Evolutionary conservation across 53 echinoderm and acorn worm species (phyloP), one percentile per base, ranked within the genome.

Genomic region (Stichopus horrens): DNA sequence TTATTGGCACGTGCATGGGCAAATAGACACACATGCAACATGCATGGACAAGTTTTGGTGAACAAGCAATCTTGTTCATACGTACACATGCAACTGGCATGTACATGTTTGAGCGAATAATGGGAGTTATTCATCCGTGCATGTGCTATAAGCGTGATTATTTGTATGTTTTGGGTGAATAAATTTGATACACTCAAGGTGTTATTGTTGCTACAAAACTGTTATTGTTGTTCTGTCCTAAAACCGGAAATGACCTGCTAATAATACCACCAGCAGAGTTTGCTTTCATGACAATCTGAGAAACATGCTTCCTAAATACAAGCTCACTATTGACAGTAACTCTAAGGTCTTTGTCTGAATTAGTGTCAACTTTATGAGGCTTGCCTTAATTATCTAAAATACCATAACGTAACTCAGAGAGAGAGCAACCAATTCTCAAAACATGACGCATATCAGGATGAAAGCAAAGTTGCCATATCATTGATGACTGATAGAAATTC

Each of bases 391-490:
- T 53, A 14, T 77, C 4, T 1, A 37, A 37, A 37, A 37, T 37
- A 37, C 37, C 37, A 37, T 37, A 37, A 13, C 19, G 0, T 5
- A 20, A 10, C 6, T 52, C 54, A 77, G 16, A 53, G 18, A 16
- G 77, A 7, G 23, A 55, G 53, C n/a, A 55, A 77, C 53, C 77
- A 77, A 77, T 13, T 52, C 77, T 52, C 4, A 77, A 14, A 54
- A 77, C 77, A 9, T 53, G 77, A 53, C 77, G 53, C 53, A 54
- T 77, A 55, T 77, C 77, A 9, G 53, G 77, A 23, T 77, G 77
- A 53, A 77, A 77, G 13, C 13, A 14, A 18, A 77, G 53, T 55
- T 77, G 77, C 54, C 77, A 52, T 16, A 4, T 77, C 7, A 1
- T 60, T 7, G 59, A 83, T 60, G 60, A 83, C 10, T 57, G 54